A percentile compares a stretch with the other conserved stretches of the same genome.
Conservation (phyloP, 2,888 invertebrate species). For the Drosophila maculinotata region DNA sequence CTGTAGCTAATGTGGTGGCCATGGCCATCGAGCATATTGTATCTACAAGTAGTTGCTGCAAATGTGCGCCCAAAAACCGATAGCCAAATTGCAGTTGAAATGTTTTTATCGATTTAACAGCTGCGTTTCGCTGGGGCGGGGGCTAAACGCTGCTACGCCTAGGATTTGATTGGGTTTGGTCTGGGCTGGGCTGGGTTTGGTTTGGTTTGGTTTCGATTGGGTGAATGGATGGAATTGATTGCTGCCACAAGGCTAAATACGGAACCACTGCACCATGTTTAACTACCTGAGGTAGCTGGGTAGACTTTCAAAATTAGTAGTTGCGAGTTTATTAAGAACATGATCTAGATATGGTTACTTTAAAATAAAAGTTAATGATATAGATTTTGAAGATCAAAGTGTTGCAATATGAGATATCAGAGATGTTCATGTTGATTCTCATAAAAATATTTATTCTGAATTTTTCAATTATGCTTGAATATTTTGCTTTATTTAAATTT, state of each 20-base stretch:
- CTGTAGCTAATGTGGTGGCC: constrained; percentile 60
- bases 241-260: neutral
- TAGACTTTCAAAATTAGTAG: neutral
- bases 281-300: neutral
- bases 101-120: constrained; percentile 77
- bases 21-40: constrained; percentile 60
- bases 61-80: constrained; percentile 41
- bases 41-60: constrained; percentile 60
- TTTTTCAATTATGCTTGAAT: no score
- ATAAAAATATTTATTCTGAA: no score
- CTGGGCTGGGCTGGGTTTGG: constrained; percentile 5
- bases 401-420: no score
- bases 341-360: no score
- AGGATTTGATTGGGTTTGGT: neutral
- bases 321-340: no score
- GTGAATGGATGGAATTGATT: constrained; percentile 1
- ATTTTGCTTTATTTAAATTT: neutral
- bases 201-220: constrained; percentile 1
- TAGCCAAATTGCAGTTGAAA: constrained; percentile 70
- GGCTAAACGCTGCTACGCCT: neutral
- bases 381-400: no score
- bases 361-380: no score
- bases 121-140: constrained; percentile 20
- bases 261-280: neutral
- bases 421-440: no score